Percentiles rank a stretch among this genome's conserved stretches.
Evolutionary conservation across 2,888 invertebrate genomes (phyloP).

Genomic region (Craniophora ligustri): DNA sequence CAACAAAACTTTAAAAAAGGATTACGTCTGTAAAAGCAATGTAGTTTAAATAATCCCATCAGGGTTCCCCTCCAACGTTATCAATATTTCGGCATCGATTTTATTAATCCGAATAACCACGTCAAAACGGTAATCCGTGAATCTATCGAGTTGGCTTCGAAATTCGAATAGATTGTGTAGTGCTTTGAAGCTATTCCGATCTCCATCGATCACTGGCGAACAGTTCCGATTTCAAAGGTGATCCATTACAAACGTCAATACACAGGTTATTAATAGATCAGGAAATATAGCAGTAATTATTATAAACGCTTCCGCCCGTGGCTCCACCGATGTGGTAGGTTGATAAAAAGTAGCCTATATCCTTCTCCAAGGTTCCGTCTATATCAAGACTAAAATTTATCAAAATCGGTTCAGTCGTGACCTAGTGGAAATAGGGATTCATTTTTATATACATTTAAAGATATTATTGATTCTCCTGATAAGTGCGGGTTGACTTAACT

Average conservation of each 20-base stretch:
- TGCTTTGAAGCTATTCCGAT: constrained; percentile 21
- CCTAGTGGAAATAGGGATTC: no score
- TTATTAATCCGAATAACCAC: constrained; percentile 21
- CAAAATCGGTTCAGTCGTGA: no score
- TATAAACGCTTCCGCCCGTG: constrained; percentile 1
- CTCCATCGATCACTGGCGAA: constrained; percentile 42
- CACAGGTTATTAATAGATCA: constrained; percentile 36
- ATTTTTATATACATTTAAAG: no score
- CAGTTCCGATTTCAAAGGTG: constrained; percentile 33
- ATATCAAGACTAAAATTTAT: neutral
- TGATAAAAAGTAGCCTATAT: no score
- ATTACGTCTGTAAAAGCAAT: neutral
- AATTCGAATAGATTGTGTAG: constrained; percentile 30
- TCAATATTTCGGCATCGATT: constrained; percentile 14
- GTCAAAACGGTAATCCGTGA: constrained; percentile 32
- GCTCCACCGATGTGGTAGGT: no score
- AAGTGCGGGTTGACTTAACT: no score
- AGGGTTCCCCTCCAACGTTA: constrained; percentile 4
- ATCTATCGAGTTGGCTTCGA: constrained; percentile 4
- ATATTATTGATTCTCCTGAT: no score
- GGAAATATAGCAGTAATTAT: constrained; percentile 11
- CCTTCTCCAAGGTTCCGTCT: no score
- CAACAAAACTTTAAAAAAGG: no score
- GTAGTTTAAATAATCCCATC: constrained; percentile 12
- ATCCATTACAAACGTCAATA: constrained; percentile 44